Conservation (phyloP, 1,140 invertebrate species). For the Cheumatopsyche charites region DNA sequence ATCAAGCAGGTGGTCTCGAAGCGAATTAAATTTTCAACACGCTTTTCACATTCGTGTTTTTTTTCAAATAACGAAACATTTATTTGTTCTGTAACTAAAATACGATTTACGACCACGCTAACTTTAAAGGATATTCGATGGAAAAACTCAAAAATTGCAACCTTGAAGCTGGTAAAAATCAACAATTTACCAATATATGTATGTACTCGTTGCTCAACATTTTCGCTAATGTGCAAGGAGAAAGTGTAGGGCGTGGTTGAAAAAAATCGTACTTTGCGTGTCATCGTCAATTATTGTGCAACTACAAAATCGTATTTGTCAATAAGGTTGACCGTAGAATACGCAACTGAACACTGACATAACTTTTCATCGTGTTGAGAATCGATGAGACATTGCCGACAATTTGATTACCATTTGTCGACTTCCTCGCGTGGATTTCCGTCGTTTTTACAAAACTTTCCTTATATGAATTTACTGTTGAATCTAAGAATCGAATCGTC, state of each 20-base stretch:
- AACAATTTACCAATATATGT: no score
- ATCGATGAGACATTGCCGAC: not conserved
- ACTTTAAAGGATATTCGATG: no score
- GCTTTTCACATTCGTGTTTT: no score
- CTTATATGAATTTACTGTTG: no score
- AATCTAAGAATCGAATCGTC: no score
- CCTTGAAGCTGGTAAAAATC: no score
- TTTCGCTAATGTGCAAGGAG: not conserved
- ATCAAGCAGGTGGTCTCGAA: no score
- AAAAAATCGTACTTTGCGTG: not conserved
- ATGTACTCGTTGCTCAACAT: not conserved
- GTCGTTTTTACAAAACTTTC: not conserved
- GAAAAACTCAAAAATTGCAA: no score
- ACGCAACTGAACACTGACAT: not conserved
- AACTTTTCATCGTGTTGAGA: not conserved
- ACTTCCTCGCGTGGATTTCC: not conserved
- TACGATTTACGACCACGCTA: no score
- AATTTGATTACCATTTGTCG: not conserved
- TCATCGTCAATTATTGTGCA: slow-evolving; percentile 1
- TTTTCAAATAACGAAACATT: no score
- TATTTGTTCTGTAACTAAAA: no score
- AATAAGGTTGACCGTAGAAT: not conserved
- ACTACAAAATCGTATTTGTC: not conserved
- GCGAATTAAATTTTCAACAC: no score
- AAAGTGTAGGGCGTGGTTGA: not conserved